Percentiles rank a stretch among this genome's conserved stretches.
Conservation (phyloP, 1,140 invertebrate species). For the Asobara japonica region DNA sequence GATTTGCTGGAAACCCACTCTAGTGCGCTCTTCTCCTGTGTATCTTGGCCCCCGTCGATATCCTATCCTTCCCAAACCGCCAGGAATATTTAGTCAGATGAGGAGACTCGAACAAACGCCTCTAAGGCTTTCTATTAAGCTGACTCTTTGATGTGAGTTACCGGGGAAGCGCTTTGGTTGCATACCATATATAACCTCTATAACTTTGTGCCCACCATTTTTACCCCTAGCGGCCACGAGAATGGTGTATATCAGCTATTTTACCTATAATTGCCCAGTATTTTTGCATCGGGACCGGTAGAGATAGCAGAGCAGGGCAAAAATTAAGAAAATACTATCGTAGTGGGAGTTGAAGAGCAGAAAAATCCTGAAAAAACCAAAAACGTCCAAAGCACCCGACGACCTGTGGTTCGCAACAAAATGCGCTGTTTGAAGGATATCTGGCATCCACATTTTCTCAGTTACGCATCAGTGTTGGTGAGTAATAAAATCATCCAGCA, state of each 20-base stretch:
- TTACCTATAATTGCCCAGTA: too few species aligned
- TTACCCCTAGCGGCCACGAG: too few species aligned
- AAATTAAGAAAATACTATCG: too few species aligned
- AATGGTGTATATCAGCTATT: too few species aligned
- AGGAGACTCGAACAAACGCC: constrained; percentile 67
- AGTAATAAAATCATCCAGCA: constrained; percentile 53
- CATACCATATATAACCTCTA: constrained; percentile 4
- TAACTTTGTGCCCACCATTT: not conserved
- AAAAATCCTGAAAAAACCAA: too few species aligned
- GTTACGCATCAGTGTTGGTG: not conserved
- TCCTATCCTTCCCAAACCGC: constrained; percentile 41
- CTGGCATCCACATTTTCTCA: not conserved
- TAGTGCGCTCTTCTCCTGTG: constrained; percentile 47
- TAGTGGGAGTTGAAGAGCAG: too few species aligned
- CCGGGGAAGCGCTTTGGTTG: constrained; percentile 57
- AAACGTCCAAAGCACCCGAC: too few species aligned
- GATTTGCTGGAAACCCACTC: constrained; percentile 45
- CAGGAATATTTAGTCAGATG: constrained; percentile 67
- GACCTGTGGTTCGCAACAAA: not conserved
- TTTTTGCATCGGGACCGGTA: too few species aligned
- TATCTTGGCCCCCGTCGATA: constrained; percentile 62
- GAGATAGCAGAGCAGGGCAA: too few species aligned
- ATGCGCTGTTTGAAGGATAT: not conserved
- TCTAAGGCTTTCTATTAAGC: constrained; percentile 68
- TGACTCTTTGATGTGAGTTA: constrained; percentile 66